Evolutionary conservation across 2,888 invertebrate genomes (phyloP), one percentile per base, ranked within the genome.

Genomic region (Parapristionchus giblindavisi): DNA sequence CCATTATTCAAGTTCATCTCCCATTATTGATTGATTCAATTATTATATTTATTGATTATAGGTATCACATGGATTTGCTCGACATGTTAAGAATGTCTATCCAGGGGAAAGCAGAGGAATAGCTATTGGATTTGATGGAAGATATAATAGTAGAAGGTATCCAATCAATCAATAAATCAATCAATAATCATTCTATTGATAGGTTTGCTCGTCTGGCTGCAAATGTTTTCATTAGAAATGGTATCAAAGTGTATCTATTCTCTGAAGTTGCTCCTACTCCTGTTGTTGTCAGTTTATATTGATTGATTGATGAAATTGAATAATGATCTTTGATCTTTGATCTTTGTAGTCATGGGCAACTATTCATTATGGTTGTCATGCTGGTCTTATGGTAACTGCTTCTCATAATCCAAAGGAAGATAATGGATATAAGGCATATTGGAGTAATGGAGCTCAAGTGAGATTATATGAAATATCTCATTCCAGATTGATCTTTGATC

Each of bases 401-500:
- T 96, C 95, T 0, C 96, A 96, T 87, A 96, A 96, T 89, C 96
- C 96, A 0, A 95, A 94, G 88, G 92, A 95, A 38, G 96, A 97
- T 88, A 96, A 96, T 88, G 96, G 96, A 1, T 99, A 97, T 88
- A 99, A 99, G 90, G 96, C 90, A 6, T 99, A 97, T 89, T 96
- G 95, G 93, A 90, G 91, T 11, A 98, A 97, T 89, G 95, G 96
- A 0, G 93, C 95, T 8, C 99, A 92, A 90, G 91, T 91, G 84
- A 79, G 34, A 32, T 14, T 17, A 54, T 8, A 24, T 14, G 48
- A n/a, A n/a, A n/a, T n/a, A n/a, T n/a, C n/a, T n/a, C n/a, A n/a
- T n/a, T n/a, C 48, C 21, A 48, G 48, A 48, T 11, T 48, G 48
- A 14, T 14, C 14, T 48, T 48, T 48, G 48, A 48, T 48, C 48